These are phyloP conservation scores for Alcis repandata DNA, from an alignment of 2,888 invertebrate species.

Conservation along the genomic window DNA sequence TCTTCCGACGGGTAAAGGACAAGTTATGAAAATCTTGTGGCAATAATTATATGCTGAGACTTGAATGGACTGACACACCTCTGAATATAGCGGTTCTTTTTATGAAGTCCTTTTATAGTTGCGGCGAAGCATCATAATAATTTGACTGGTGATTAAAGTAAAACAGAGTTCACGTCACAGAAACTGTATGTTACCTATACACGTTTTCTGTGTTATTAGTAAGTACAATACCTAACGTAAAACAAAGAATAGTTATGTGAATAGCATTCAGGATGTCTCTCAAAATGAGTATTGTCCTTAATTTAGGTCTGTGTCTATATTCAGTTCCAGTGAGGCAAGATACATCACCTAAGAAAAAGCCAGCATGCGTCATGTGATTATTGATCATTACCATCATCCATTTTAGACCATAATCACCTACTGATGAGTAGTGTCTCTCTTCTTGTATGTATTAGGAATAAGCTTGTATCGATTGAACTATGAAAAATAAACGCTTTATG, in stretches of 20 bases:
- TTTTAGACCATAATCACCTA: no score
- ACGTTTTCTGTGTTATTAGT: no score
- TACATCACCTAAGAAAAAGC: no score
- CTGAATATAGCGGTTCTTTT: slow-evolving; percentile 55
- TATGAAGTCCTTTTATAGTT: slow-evolving; percentile 30
- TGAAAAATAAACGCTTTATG: no score
- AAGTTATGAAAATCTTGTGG: slow-evolving; percentile 79
- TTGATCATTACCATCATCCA: no score
- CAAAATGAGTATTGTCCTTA: not conserved
- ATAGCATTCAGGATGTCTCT: not conserved
- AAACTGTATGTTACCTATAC: not conserved
- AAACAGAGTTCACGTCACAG: not conserved
- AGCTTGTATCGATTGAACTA: no score
- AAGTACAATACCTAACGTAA: no score
- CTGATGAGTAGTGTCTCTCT: no score
- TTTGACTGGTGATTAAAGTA: slow-evolving; percentile 2
- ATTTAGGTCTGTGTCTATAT: not conserved
- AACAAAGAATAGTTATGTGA: no score
- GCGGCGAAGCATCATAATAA: slow-evolving; percentile 1
- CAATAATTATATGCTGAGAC: slow-evolving; percentile 73
- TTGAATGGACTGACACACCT: slow-evolving; percentile 40
- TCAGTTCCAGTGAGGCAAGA: no score
- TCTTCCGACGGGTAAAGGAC: slow-evolving; percentile 65
- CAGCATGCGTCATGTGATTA: no score
- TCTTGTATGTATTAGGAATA: no score